These are phyloP conservation scores for Tenthredo mesomela DNA, from an alignment of 2,888 invertebrate species.

Conservation along the genomic window DNA sequence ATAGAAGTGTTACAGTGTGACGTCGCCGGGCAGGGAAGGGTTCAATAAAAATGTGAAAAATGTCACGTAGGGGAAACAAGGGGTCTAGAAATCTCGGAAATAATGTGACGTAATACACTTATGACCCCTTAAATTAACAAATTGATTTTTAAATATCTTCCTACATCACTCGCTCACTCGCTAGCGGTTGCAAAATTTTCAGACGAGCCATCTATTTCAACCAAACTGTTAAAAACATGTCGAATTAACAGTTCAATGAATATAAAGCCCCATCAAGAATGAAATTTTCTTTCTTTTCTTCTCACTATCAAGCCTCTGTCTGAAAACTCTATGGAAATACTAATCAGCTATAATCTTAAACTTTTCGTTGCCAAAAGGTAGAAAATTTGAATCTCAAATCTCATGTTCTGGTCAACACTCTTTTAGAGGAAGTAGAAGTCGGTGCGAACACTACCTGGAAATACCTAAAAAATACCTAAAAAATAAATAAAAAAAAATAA, in stretches of 20 bases:
- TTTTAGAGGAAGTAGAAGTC: constrained; percentile 71
- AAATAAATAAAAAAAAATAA: too few relatives aligned
- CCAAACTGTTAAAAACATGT: not conserved
- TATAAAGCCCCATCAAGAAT: not conserved
- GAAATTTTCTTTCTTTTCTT: not conserved
- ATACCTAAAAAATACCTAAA: too few relatives aligned
- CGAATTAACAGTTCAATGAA: not conserved
- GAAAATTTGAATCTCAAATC: not conserved
- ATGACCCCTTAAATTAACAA: not conserved
- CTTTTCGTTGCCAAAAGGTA: not conserved
- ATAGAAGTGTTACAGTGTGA: too few relatives aligned
- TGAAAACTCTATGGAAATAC: not conserved
- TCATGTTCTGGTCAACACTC: not conserved
- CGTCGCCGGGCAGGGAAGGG: too few relatives aligned
- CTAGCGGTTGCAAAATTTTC: not conserved
- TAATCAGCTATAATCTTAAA: not conserved
- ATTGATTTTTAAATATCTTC: not conserved
- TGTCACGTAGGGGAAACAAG: too few relatives aligned
- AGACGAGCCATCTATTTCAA: not conserved
- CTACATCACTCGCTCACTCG: not conserved
- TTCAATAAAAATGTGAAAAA: too few relatives aligned
- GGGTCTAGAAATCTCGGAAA: too few relatives aligned
- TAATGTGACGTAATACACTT: too few relatives aligned
- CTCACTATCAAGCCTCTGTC: too few relatives aligned
- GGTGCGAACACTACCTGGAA: constrained; percentile 87